phyloP scores from a whole-genome alignment of 2,797 vertebrate genomes.

The Sebastes itinus region DNA sequence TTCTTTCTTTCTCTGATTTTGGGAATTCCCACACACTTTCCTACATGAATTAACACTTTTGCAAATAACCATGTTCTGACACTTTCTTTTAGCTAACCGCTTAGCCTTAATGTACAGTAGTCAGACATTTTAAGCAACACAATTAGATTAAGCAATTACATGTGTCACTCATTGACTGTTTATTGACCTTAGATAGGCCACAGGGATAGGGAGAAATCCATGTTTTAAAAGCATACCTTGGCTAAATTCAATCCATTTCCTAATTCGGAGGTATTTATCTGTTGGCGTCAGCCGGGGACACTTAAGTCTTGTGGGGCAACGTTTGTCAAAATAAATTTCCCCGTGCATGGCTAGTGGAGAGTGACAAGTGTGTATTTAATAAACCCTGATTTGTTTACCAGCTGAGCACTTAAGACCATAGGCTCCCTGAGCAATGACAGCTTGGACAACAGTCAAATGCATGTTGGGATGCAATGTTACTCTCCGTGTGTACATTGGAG shows the following conservation, averaged over 20 bases:
- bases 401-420: slow-evolving; percentile 77
- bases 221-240: slow-evolving; percentile 83
- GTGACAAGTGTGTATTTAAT: slow-evolving; percentile 86
- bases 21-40: not conserved
- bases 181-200: slow-evolving; percentile 91
- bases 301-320: slow-evolving; percentile 84
- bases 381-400: slow-evolving; percentile 87
- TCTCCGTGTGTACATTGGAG: slow-evolving; percentile 39
- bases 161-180: slow-evolving; percentile 89
- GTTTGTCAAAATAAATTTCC: slow-evolving; percentile 90
- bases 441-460: slow-evolving; percentile 67
- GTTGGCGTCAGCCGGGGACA: slow-evolving; percentile 83
- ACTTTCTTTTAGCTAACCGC: slow-evolving; percentile 9
- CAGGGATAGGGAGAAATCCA: slow-evolving; percentile 84
- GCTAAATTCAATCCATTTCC: slow-evolving; percentile 84
- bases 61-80: slow-evolving; percentile 49
- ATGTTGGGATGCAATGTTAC: slow-evolving; percentile 65
- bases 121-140: slow-evolving; percentile 75
- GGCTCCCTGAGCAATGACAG: slow-evolving; percentile 50
- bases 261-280: slow-evolving; percentile 86
- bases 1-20: not conserved
- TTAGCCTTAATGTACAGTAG: slow-evolving; percentile 77
- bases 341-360: slow-evolving; percentile 79
- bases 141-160: slow-evolving; percentile 91
- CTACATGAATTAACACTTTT: slow-evolving; percentile 25